Evolutionary conservation across 2,888 invertebrate genomes (phyloP).

Genomic region (Xestobium rufovillosum): DNA sequence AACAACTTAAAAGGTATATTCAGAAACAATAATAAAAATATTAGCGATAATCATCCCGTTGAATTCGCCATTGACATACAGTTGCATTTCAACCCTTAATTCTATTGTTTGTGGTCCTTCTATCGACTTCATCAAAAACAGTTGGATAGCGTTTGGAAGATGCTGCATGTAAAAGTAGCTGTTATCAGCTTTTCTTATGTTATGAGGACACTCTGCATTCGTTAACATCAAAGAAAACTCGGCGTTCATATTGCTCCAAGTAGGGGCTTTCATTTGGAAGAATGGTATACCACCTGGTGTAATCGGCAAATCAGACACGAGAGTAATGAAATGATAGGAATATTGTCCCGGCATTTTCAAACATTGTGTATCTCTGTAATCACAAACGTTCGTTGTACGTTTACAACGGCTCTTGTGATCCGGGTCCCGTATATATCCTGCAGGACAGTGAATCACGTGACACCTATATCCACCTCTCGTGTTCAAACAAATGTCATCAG

Average conservation of each 20-base stretch:
- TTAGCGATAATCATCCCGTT: slow-evolving; percentile 80
- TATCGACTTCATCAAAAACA: slow-evolving; percentile 66
- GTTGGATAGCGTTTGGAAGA: slow-evolving; percentile 60
- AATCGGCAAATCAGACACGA: slow-evolving; percentile 75
- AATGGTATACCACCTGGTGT: slow-evolving; percentile 57
- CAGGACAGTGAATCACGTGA: slow-evolving; percentile 76
- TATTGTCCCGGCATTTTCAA: slow-evolving; percentile 74
- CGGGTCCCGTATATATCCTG: slow-evolving; percentile 71
- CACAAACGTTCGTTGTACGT: slow-evolving; percentile 62
- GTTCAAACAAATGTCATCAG: slow-evolving; percentile 80
- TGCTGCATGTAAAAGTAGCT: slow-evolving; percentile 42
- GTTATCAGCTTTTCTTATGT: slow-evolving; percentile 40
- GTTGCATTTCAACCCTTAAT: slow-evolving; percentile 77
- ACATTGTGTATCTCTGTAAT: slow-evolving; percentile 65
- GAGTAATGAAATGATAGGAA: slow-evolving; percentile 89
- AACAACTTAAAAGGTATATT: slow-evolving; percentile 61
- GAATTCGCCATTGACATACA: slow-evolving; percentile 64
- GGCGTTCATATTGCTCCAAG: slow-evolving; percentile 60
- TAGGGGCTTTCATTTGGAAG: slow-evolving; percentile 82
- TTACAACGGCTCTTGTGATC: slow-evolving; percentile 78
- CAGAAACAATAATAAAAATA: slow-evolving; percentile 77
- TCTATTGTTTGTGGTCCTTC: slow-evolving; percentile 89
- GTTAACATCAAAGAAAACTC: slow-evolving; percentile 68
- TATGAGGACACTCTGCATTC: slow-evolving; percentile 57
- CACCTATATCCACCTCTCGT: slow-evolving; percentile 84